These are phyloP conservation scores for Parasteatoda tepidariorum DNA, from an alignment of 1,140 invertebrate species.

Conservation along the genomic window DNA sequence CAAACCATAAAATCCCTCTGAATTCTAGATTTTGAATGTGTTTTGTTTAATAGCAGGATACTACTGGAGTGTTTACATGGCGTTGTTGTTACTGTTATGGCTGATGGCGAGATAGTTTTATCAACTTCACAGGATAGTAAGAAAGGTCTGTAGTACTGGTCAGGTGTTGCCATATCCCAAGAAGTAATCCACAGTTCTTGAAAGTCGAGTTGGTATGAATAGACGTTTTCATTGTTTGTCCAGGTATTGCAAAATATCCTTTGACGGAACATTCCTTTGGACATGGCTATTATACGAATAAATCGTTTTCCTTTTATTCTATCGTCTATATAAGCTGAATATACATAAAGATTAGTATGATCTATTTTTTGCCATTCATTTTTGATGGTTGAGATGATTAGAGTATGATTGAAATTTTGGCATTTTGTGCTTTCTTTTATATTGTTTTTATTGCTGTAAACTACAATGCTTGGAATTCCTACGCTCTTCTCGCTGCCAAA, in stretches of 20 bases:
- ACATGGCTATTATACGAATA: constrained; percentile 54
- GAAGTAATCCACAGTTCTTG: constrained; percentile 57
- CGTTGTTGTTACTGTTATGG: constrained; percentile 20
- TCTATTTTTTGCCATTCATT: constrained; percentile 18
- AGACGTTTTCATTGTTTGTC: neutral
- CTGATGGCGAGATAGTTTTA: neutral
- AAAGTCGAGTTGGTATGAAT: neutral
- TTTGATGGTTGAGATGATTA: neutral
- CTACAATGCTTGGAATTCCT: constrained; percentile 1
- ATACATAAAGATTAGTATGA: neutral
- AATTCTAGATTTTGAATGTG: neutral
- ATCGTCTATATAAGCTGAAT: constrained; percentile 18
- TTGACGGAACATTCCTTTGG: constrained; percentile 5
- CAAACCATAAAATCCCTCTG: constrained; percentile 74
- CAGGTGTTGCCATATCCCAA: constrained; percentile 46
- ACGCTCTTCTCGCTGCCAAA: neutral
- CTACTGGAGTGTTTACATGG: constrained; percentile 30
- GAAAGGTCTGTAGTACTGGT: constrained; percentile 48
- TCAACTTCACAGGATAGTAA: constrained; percentile 57
- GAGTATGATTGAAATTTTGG: neutral
- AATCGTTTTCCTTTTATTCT: neutral
- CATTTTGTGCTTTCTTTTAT: neutral
- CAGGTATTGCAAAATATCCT: constrained; percentile 55
- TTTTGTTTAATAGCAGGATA: neutral
- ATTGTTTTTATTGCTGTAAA: neutral